Percentiles rank a stretch among this genome's conserved stretches.
These are phyloP conservation scores for Coreoperca whiteheadi DNA, from an alignment of 2,113 vertebrate species.

Conservation along the genomic window DNA sequence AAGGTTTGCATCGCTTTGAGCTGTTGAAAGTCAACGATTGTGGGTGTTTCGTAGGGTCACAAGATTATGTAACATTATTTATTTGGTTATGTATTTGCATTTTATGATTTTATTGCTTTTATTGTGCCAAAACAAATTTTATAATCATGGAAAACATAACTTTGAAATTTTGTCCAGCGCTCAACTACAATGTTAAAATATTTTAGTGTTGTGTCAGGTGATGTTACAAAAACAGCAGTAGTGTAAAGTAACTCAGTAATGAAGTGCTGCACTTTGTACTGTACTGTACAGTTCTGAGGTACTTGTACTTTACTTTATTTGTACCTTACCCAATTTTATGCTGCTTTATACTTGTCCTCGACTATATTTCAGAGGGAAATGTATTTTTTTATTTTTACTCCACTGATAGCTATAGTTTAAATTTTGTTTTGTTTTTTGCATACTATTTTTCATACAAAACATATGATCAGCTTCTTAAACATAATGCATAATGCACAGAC, in stretches of 20 bases:
- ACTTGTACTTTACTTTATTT: background rate
- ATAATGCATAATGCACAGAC: background rate
- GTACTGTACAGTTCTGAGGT: background rate
- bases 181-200: background rate
- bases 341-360: background rate
- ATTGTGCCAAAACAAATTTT: background rate
- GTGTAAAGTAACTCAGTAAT: background rate
- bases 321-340: too few relatives aligned
- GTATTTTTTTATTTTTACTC: background rate
- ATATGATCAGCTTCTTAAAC: background rate
- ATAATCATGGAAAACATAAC: background rate
- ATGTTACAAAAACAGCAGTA: background rate
- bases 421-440: too few relatives aligned
- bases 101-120: conserved; percentile 21
- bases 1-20: conserved; percentile 41
- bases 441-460: background rate
- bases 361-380: background rate
- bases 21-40: conserved; percentile 38
- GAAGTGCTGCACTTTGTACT: background rate
- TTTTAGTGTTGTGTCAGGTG: background rate
- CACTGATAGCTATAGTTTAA: background rate
- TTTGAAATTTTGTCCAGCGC: background rate
- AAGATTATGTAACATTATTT: conserved; percentile 47
- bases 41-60: conserved; percentile 61
- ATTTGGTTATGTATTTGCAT: conserved; percentile 30